Evolutionary conservation across 2,797 vertebrate species (phyloP).

Genomic region (Gallirallus australis): DNA sequence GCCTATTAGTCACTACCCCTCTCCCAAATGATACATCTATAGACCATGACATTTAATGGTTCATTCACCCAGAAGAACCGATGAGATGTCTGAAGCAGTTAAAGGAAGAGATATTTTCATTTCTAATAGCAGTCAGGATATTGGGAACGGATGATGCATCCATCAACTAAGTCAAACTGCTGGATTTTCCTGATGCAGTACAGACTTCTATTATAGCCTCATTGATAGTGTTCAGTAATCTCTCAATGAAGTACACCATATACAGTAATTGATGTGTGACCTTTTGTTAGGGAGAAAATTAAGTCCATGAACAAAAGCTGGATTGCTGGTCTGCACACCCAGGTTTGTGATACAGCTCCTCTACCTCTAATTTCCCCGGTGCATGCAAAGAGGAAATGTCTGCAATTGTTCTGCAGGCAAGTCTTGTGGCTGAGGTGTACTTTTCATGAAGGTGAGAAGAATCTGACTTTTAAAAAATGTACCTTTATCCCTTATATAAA

Average conservation of each 20-base stretch:
- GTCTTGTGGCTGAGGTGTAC: background rate
- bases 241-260: conserved; percentile 2
- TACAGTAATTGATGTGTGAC: background rate
- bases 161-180: conserved; percentile 30
- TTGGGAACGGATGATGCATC: background rate
- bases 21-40: background rate
- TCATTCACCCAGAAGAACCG: conserved; percentile 20
- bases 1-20: background rate
- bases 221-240: conserved; percentile 31
- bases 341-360: background rate
- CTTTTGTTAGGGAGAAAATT: conserved; percentile 13
- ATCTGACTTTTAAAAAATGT: background rate
- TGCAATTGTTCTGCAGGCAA: background rate
- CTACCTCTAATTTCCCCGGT: background rate
- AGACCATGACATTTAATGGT: conserved; percentile 36
- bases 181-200: conserved; percentile 21
- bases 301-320: background rate
- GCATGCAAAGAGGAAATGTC: background rate
- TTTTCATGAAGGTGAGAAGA: background rate
- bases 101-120: conserved; percentile 49
- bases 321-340: background rate
- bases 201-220: background rate
- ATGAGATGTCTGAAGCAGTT: conserved; percentile 47
- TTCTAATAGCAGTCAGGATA: conserved; percentile 38
- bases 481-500: background rate